Base-by-base conservation (phyloP, 2,888 invertebrate species). In the Nemotelus pantherinus region DNA sequence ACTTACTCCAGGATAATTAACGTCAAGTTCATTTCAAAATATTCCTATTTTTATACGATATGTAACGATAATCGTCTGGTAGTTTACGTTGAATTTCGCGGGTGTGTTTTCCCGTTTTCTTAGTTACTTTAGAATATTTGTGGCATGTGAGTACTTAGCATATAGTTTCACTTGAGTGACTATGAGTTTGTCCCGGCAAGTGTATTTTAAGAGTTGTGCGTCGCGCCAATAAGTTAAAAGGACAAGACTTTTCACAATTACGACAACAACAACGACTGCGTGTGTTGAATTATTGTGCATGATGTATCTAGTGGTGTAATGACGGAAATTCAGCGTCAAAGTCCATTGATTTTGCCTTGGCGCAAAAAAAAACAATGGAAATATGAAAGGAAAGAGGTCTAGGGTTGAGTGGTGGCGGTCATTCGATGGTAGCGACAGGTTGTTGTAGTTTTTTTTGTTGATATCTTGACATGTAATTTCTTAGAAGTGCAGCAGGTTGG, bases 351-450 rank as follows among this genome's bases (percentile, higher is more conserved):
- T 57, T 57, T 57, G 25, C 1, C 25, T 25, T 25, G 25, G 10
- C 53, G n/a, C 1, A 25, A 10, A 57, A 57, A 57, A 4, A 57
- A 10, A 57, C 10, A 25, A 25, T 4, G 6, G 10, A 57, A 57
- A 57, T 4, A 10, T 25, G 25, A 57, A 57, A 57, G 57, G 25
- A 25, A 25, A 25, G 25, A 25, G 57, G 57, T 57, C 57, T 50
- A 6, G 10, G 25, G 57, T 10, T 10, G 57, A 48, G n/a, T 9
- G 25, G 47, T 48, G 25, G 67, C 67, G 65, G 63, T 63, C 63
- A 63, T 9, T 25, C 7, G 71, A 50, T 58, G 39, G 58, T n/a
- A n/a, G 57, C 71, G 71, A 72, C 71, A 72, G 71, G 71, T 72
- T 72, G 57, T 39, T 25, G 71, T 72, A 72, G 58, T 72, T 72